These are phyloP conservation scores for Columba livia DNA, from an alignment of 2,113 vertebrate species.

Conservation along the genomic window DNA sequence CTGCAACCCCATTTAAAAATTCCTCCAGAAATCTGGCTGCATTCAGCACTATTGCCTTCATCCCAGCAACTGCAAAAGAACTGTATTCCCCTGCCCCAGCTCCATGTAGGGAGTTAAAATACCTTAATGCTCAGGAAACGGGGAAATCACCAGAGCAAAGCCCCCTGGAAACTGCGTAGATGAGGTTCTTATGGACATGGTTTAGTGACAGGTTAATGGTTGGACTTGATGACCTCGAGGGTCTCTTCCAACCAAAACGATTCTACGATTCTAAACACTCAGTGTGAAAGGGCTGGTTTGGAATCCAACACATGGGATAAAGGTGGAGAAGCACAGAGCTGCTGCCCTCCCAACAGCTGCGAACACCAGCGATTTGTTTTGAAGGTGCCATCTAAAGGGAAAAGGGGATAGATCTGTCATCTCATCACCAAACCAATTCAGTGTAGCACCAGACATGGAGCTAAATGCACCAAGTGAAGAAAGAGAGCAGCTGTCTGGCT, in stretches of 20 bases:
- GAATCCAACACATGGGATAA: background rate
- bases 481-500: background rate
- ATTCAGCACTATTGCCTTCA: background rate
- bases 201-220: too few species aligned
- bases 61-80: background rate
- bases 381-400: background rate
- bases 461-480: background rate
- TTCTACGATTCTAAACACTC: too few species aligned
- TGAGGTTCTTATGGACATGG: too few species aligned
- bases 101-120: background rate
- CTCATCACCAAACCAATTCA: background rate
- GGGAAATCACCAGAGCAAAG: background rate
- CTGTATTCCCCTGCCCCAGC: background rate
- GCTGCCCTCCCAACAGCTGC: background rate
- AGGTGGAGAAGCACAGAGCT: background rate
- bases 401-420: background rate
- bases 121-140: background rate
- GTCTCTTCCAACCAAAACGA: too few species aligned
- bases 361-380: background rate
- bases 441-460: background rate
- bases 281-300: rapidly evolving
- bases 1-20: background rate
- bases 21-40: background rate
- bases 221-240: too few species aligned
- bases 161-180: background rate